Evolutionary conservation across 2,797 vertebrate species (phyloP), one percentile per base, ranked within the genome.

Genomic region (Hydrolagus colliei): DNA sequence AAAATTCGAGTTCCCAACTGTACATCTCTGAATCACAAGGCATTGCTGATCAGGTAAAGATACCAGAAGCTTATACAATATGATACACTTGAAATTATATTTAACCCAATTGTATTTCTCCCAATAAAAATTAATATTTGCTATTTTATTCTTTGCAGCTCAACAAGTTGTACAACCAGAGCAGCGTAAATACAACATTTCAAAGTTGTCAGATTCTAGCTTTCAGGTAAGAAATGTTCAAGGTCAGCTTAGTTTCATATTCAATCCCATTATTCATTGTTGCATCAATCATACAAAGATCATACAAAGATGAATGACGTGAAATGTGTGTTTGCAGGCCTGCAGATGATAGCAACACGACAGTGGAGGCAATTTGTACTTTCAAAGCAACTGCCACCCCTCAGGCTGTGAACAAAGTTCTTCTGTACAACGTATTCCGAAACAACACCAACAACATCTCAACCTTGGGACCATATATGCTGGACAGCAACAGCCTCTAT

Each of bases 401-500:
- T 84, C 65, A 68, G 32, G 32, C 68, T 2, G 79, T 84, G 18
- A 41, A 84, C 63, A 68, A 6, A n/a, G 32, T 84, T 14, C 67
- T 18, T n/a, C 63, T 84, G 32, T 84, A 84, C 32, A 63, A 41
- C 6, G 32, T 11, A 35, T 84, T 84, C 79, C 67, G 79, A 71
- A 67, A n/a, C 79, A 68, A 84, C 63, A 84, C 79, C 1, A 5
- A 41, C 1, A 20, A 1, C 79, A 68, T 71, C 16, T 41, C 65
- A 9, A 52, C 16, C 10, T 52, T 84, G 2, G 65, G 65, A 71
- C 20, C 5, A 9, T 84, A 84, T 71, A 68, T 11, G 20, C 32
- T 84, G 79, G 79, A 71, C 16, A 84, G 22, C n/a, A 41, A 71
- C 65, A 71, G 79, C 79, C 79, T 84, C 32, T 84, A 68, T 1